Conservation (phyloP, 1,140 invertebrate genomes). For the Zelostemma sp. region DNA sequence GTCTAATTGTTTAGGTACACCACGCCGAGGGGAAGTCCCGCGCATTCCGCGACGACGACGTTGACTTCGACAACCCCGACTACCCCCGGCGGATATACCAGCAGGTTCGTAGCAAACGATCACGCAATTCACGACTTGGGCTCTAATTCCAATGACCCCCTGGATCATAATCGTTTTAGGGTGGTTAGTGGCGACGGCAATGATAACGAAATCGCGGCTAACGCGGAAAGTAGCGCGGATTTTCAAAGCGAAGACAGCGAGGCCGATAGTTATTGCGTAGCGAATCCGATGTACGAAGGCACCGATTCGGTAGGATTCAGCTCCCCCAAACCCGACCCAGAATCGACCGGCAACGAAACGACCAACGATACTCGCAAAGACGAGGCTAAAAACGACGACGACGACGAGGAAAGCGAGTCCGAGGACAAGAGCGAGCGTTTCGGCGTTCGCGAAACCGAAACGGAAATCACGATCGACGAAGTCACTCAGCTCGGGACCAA, state of each 20-base stretch:
- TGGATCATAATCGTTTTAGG: constrained; percentile 64
- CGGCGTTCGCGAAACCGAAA: neutral
- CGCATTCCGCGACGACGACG: constrained; percentile 59
- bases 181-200: constrained; percentile 49
- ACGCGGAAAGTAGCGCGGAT: constrained; percentile 34
- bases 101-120: constrained; percentile 69
- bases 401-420: constrained; percentile 12
- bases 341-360: neutral
- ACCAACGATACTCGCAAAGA: neutral
- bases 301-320: constrained; percentile 31
- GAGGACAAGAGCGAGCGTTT: neutral
- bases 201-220: constrained; percentile 24
- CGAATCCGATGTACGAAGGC: constrained; percentile 35
- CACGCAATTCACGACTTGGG: constrained; percentile 61
- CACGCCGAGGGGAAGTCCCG: constrained; percentile 67
- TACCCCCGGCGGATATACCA: constrained; percentile 65
- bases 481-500: no score
- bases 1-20: constrained; percentile 59
- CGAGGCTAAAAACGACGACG: no score
- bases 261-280: constrained; percentile 29
- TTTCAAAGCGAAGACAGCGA: constrained; percentile 31
- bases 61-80: constrained; percentile 44
- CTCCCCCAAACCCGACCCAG: constrained; percentile 9
- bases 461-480: no score
- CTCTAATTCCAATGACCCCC: constrained; percentile 67